These are phyloP conservation scores for Caenorhabditis parvicauda DNA, from an alignment of 2,888 invertebrate genomes.

Conservation along the genomic window DNA sequence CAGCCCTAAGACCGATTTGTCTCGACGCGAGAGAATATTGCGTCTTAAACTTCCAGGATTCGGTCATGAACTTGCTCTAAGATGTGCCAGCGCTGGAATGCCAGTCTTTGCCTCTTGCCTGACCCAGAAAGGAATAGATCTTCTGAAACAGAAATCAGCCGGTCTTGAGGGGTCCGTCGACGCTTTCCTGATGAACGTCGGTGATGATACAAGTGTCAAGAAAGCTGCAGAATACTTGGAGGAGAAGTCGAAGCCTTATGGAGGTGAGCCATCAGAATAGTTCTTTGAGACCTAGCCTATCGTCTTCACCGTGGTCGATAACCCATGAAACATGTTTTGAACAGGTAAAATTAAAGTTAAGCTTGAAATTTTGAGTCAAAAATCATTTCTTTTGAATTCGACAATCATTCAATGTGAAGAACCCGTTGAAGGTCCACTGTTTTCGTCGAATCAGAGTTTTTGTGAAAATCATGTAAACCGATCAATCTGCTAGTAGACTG, in stretches of 20 bases:
- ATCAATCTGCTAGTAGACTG: too few species aligned
- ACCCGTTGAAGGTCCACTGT: too few species aligned
- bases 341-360: background rate
- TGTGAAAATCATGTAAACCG: too few species aligned
- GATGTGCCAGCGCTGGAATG: constrained; percentile 44
- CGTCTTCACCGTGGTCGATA: too few species aligned
- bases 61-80: constrained; percentile 43
- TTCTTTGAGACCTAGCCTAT: background rate
- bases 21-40: too few species aligned
- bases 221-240: constrained; percentile 38
- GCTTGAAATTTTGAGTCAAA: background rate
- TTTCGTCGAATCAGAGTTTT: too few species aligned
- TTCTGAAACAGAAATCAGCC: constrained; percentile 16
- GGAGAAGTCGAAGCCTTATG: constrained; percentile 24
- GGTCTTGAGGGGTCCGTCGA: constrained; percentile 22
- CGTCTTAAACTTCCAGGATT: constrained; percentile 32
- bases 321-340: too few species aligned
- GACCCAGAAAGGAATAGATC: constrained; percentile 36
- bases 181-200: constrained; percentile 53
- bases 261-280: constrained; percentile 19
- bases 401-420: too few species aligned
- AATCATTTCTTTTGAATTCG: too few species aligned
- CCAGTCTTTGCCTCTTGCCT: constrained; percentile 53
- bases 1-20: too few species aligned
- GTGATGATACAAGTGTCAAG: constrained; percentile 46